Conservation (phyloP, 2,797 vertebrate species). For the Onychomys torridus region DNA sequence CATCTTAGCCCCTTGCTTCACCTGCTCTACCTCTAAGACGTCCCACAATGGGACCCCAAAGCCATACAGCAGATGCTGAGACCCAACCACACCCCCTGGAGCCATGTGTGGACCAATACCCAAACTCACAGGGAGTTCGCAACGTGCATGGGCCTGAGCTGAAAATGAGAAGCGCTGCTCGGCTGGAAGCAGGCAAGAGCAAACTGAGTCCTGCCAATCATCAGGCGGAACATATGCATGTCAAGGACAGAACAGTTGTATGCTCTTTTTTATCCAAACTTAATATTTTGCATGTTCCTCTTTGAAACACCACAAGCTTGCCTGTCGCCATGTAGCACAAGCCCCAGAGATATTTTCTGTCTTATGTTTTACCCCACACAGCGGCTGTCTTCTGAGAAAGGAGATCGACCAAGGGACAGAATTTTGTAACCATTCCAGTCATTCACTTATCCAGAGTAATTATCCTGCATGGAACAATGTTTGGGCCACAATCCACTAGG, state of each 20-base stretch:
- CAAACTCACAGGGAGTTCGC: rapidly evolving
- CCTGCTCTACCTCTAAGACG: rapidly evolving
- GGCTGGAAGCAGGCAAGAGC: constrained; percentile 32
- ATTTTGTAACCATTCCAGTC: constrained; percentile 75
- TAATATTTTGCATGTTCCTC: constrained; percentile 73
- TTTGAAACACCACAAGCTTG: constrained; percentile 51
- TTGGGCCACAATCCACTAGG: constrained; percentile 1
- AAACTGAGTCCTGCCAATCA: constrained; percentile 12
- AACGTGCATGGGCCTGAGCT: rapidly evolving
- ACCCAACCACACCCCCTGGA: no score
- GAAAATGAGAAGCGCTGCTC: rapidly evolving
- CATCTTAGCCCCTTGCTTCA: rapidly evolving
- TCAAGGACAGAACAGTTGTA: constrained; percentile 57
- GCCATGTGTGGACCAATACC: rapidly evolving
- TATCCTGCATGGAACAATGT: constrained; percentile 38
- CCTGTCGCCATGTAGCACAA: constrained; percentile 29
- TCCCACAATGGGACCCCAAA: no score
- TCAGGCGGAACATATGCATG: constrained; percentile 52
- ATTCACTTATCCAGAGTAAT: constrained; percentile 66
- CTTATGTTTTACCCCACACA: constrained; percentile 77
- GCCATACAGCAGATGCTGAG: rapidly evolving
- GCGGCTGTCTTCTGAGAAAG: constrained; percentile 78
- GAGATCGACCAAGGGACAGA: constrained; percentile 72
- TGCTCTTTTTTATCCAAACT: constrained; percentile 75
- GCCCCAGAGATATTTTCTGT: constrained; percentile 70